Evolutionary conservation across 2,888 invertebrate genomes (phyloP).

Genomic region (Melieria omissa): DNA sequence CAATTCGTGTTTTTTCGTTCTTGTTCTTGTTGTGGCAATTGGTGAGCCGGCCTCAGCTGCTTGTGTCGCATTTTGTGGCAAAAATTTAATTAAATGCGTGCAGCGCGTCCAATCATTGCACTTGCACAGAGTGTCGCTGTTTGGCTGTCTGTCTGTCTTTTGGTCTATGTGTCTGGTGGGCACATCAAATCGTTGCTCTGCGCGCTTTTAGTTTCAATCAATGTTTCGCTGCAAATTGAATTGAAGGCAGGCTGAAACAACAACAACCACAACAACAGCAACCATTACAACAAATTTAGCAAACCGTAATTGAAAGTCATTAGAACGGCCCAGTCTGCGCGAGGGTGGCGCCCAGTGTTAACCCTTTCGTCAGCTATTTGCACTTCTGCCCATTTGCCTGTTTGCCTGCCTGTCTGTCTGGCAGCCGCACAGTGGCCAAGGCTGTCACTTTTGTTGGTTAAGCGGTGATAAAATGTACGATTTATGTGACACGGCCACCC

Average conservation of each 20-base stretch:
- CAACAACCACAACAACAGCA: constrained; percentile 1
- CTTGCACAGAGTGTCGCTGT: constrained; percentile 12
- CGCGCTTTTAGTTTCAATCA: constrained; percentile 43
- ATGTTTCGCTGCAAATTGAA: constrained; percentile 38
- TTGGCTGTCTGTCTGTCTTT: no score
- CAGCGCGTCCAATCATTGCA: constrained; percentile 33
- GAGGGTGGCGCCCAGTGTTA: no score
- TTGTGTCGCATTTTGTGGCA: constrained; percentile 44
- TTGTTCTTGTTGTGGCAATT: no score
- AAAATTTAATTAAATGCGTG: constrained; percentile 48
- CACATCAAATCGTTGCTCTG: neutral
- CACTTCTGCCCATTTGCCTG: neutral
- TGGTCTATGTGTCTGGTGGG: neutral
- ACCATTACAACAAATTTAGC: neutral
- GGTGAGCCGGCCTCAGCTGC: constrained; percentile 43
- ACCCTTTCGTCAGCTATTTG: neutral
- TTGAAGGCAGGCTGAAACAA: constrained; percentile 7
- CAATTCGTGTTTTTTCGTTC: neutral
- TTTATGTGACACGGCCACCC: constrained; percentile 25
- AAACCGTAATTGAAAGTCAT: constrained; percentile 37
- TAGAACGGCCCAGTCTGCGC: constrained; percentile 29
- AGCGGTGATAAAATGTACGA: constrained; percentile 34
- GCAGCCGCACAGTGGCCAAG: neutral
- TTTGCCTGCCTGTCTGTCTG: neutral
- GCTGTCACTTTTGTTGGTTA: neutral